Evolutionary conservation across 1,140 invertebrate genomes (phyloP), one percentile per base, ranked within the genome.

Genomic region (Vollenhovia emeryi): DNA sequence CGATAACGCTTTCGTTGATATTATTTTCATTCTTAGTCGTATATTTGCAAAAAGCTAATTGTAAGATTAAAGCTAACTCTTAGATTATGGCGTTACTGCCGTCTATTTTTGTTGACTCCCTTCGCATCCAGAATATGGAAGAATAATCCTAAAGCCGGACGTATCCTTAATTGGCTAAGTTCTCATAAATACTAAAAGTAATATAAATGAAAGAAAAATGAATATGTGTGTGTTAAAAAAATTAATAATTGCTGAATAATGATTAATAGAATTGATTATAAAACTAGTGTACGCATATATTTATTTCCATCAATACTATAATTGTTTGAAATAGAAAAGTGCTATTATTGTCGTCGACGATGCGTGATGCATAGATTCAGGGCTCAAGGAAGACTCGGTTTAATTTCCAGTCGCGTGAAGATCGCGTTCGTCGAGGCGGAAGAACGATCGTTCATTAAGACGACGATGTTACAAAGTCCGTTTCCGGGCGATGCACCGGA

Each of bases 371-470:
- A 8, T 21, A 43, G 9, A 64, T 4, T 11, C 21, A n/a, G 43
- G 3, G 11, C 13, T 82, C n/a, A 21, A 71, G 66, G 13, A 82
- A 71, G 50, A 82, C 30, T 55, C 50, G 15, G 13, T 30, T 73
- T 73, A 82, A 82, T 73, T 82, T 71, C 27, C 40, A 33, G 18
- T 73, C 13, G 36, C 78, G 24, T 55, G 18, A 79, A 66, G 8
- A 48, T 48, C 15, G 50, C 43, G 48, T 57, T 27, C n/a, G 24
- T 30, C 50, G 36, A 43, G 24, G 50, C 66, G 78, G 50, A 82
- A 82, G 66, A 82, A 73, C n/a, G 78, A 45, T 71, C 50, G 50
- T 82, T 73, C 86, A 78, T 88, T 84, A 87, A 87, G 73, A 84
- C 86, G 80, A 76, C 57, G 60, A 45, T 33, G 43, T 33, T 84